Base-by-base conservation (phyloP, 2,888 invertebrate genomes). In the Hartigia nigra region DNA sequence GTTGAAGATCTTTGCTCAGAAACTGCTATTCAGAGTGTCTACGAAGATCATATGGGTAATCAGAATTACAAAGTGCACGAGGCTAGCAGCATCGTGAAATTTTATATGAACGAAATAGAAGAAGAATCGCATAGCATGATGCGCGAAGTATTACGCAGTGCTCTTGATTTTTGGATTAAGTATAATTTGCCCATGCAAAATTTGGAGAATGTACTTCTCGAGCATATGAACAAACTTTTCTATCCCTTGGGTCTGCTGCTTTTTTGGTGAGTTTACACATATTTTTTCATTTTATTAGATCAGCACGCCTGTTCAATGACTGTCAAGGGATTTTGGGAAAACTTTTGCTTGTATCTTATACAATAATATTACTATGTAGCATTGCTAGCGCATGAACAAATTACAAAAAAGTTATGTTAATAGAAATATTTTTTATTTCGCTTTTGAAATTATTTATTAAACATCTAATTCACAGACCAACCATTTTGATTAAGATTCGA, bases 191-290 rank as follows among this genome's bases (percentile, higher is more conserved):
- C 92, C 1, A 92, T 94, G 79, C 89, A 92, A 12, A 92, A 92
- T 77, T 90, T 95, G 81, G 95, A 95, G 88, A 90, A 89, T 4
- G 92, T 94, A 4, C 91, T 95, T 77, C 88, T 93, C 31, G 93
- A 94, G 81, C 93, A 94, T 78, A 93, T 94, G 92, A 92, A 93
- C 80, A 91, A 92, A 69, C 84, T 91, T 55, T 91, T 87, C 84
- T 91, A 91, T 81, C 88, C 91, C 0, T 85, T 91, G 72, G 91
- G 91, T 78, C 84, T 91, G 76, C 81, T 91, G 35, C 79, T 91
- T 32, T 91, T 90, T 82, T 90, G 90, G 91, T 91, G 84, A 87
- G 82, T 82, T 75, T 34, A 72, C 70, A 69, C n/a, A 4, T 72
- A 11, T 74, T 80, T 14, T 32, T 34, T 32, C 4, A 78, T 34